Evolutionary conservation across 2,113 vertebrate genomes (phyloP), one percentile per base, ranked within the genome.

Genomic region (Myrmecophaga tridactyla): DNA sequence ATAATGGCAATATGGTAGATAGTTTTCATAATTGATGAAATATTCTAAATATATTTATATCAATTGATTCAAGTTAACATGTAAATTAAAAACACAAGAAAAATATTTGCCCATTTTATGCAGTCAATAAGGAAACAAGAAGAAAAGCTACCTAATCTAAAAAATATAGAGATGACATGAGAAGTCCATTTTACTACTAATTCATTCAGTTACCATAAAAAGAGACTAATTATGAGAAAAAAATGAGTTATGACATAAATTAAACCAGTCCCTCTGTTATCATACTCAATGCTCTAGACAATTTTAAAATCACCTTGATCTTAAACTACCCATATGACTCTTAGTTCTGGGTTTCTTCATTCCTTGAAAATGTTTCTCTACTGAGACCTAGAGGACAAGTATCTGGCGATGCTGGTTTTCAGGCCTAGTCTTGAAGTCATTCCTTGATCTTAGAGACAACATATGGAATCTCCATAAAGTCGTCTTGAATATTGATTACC

Each of bases 401-500:
- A 48, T 39, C 36, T 76, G 46, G 15, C 89, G 43, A 77, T 77
- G 12, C 63, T n/a, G 27, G 36, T 43, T 86, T 92, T 86, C 7
- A 80, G 60, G 15, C 1, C 62, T 48, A 15, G 15, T 92, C 25
- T 69, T 85, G 80, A 70, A 69, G 25, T 43, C 41, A 80, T 34
- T 31, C 9, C 3, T 3, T 89, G 25, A 3, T 46, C 65, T 85
- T 89, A 83, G 70, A 58, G 69, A 27, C 39, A 76, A 6, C 13
- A 25, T 88, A 84, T 93, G 7, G 21, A 86, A 51, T 95, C 39
- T 60, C 65, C 1, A 36, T 48, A 17, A 29, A 48, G 43, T 56
- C 27, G 83, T 82, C 93, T 83, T 93, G 39, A 96, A 67, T n/a
- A 60, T n/a, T 43, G 75, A 21, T 83, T 90, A 78, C 83, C 18